phyloP scores from a whole-genome alignment of 1,140 invertebrate species.

The Coptotermes formosanus region DNA sequence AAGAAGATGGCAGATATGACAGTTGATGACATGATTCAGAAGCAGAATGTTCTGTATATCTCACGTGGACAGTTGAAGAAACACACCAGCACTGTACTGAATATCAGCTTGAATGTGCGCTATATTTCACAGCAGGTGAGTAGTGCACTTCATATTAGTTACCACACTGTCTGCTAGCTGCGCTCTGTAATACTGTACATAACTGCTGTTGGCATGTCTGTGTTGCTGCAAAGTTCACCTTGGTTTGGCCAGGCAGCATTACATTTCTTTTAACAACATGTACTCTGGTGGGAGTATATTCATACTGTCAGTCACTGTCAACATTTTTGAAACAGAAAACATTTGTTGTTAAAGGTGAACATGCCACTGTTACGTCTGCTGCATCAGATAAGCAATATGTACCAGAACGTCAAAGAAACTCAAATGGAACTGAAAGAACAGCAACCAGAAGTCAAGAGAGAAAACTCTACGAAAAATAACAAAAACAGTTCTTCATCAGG shows the following conservation, averaged over 20 bases:
- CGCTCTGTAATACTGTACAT: too few species aligned
- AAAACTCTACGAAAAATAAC: slow-evolving; percentile 39
- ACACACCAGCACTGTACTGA: slow-evolving; percentile 83
- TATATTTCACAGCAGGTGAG: slow-evolving; percentile 83
- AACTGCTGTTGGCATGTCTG: too few species aligned
- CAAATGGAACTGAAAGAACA: slow-evolving; percentile 83
- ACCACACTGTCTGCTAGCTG: too few species aligned
- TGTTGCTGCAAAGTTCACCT: too few species aligned
- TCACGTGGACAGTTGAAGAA: slow-evolving; percentile 84
- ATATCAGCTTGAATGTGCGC: slow-evolving; percentile 81
- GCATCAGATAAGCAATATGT: slow-evolving; percentile 97
- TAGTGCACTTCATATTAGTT: neutral
- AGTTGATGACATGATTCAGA: slow-evolving; percentile 77
- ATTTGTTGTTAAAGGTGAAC: slow-evolving; percentile 64
- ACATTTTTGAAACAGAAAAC: too few species aligned
- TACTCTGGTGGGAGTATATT: too few species aligned
- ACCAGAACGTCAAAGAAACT: slow-evolving; percentile 94
- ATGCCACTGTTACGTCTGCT: slow-evolving; percentile 91
- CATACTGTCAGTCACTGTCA: too few species aligned
- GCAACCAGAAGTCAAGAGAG: slow-evolving; percentile 53
- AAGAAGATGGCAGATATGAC: slow-evolving; percentile 88
- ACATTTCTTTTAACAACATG: too few species aligned
- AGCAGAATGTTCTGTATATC: slow-evolving; percentile 80
- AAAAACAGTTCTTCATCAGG: slow-evolving; percentile 60
- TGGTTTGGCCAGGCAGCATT: too few species aligned